phyloP scores from a whole-genome alignment of 1,140 invertebrate genomes.

The Mesaphorura yosii region DNA sequence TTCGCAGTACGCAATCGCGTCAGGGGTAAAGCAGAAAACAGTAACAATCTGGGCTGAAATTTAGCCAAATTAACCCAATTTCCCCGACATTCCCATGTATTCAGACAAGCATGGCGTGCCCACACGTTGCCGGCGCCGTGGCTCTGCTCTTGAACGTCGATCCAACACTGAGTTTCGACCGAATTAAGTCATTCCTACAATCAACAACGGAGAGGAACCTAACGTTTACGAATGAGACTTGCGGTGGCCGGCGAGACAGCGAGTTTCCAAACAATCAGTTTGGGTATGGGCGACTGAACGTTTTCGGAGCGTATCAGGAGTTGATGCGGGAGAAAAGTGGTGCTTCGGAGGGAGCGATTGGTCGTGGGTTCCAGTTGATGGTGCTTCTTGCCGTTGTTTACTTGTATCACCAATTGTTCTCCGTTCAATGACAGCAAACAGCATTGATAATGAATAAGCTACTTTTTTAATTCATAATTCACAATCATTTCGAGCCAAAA shows the following conservation, averaged over 20 bases:
- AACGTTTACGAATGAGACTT: not conserved
- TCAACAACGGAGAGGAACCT: not conserved
- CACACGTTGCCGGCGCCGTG: slow-evolving; percentile 7
- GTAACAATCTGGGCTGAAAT: not conserved
- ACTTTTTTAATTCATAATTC: too few relatives aligned
- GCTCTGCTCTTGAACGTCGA: not conserved
- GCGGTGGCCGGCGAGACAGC: not conserved
- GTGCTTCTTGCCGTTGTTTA: too few relatives aligned
- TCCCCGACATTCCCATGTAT: not conserved
- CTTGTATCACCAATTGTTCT: too few relatives aligned
- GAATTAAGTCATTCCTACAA: not conserved
- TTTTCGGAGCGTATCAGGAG: too few relatives aligned
- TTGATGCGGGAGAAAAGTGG: too few relatives aligned
- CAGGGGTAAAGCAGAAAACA: not conserved
- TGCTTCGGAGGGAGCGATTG: too few relatives aligned
- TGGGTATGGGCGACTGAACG: not conserved
- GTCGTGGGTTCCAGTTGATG: too few relatives aligned
- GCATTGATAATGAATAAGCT: too few relatives aligned
- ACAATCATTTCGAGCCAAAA: too few relatives aligned
- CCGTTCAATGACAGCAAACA: too few relatives aligned
- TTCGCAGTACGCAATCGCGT: not conserved
- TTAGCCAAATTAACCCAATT: not conserved
- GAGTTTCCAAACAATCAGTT: not conserved
- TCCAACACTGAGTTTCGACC: slow-evolving; percentile 2
- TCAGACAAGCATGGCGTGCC: slow-evolving; percentile 1